A percentile compares a stretch with the other conserved stretches of the same genome.
These are phyloP conservation scores for Dendroctonus ponderosae DNA, from an alignment of 1,140 invertebrate genomes.

Conservation along the genomic window DNA sequence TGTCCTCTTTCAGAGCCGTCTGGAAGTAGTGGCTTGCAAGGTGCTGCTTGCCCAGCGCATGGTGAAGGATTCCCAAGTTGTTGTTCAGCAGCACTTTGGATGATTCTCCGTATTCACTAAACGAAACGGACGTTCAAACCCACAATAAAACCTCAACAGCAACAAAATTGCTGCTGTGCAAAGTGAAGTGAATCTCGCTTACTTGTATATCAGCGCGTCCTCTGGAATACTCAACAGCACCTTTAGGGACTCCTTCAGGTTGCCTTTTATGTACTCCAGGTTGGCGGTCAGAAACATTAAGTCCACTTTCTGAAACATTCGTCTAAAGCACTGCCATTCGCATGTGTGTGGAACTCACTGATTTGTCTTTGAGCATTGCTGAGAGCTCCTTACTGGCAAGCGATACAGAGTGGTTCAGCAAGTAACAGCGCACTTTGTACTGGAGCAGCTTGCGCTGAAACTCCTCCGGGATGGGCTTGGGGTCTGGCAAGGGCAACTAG, in stretches of 20 bases:
- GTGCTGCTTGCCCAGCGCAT: constrained; percentile 82
- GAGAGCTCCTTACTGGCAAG: constrained; percentile 52
- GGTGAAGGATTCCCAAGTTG: constrained; percentile 85
- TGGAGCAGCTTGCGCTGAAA: constrained; percentile 60
- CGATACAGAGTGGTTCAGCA: constrained; percentile 57
- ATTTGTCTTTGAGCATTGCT: constrained; percentile 38
- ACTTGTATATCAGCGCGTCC: constrained; percentile 55
- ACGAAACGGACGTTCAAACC: constrained; percentile 28
- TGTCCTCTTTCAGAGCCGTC: constrained; percentile 78
- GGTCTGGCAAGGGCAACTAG: constrained; percentile 35
- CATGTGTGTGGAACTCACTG: constrained; percentile 27
- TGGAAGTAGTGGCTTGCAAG: constrained; percentile 83
- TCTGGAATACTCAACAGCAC: constrained; percentile 60
- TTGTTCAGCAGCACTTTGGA: constrained; percentile 78
- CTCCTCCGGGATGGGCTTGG: constrained; percentile 53
- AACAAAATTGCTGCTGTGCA: not conserved
- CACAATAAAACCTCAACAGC: not conserved
- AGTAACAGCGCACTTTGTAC: constrained; percentile 59
- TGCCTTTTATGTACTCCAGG: constrained; percentile 68
- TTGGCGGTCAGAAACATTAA: constrained; percentile 67
- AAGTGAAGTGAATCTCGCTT: constrained; percentile 19
- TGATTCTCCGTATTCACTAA: constrained; percentile 62
- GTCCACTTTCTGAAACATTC: constrained; percentile 56
- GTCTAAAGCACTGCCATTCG: not conserved
- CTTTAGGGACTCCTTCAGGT: constrained; percentile 66